These are phyloP conservation scores for Setipinna tenuifilis DNA, from an alignment of 2,797 vertebrate genomes.

Conservation along the genomic window DNA sequence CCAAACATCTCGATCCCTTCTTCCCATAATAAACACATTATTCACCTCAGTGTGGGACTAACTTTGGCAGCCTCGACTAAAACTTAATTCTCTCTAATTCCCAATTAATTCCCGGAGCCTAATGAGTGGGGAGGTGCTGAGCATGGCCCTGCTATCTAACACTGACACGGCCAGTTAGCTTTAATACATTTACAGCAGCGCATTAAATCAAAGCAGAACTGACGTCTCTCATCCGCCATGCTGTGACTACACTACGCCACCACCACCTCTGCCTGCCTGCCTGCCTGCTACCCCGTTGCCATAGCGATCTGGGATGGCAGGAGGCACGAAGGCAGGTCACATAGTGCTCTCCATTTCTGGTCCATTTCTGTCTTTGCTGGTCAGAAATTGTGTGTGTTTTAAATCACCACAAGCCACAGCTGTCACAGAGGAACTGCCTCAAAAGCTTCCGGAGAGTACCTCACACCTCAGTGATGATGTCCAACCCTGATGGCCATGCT, in stretches of 20 bases:
- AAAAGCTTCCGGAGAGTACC: neutral
- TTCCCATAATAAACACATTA: neutral
- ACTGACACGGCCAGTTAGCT: slow-evolving; percentile 4
- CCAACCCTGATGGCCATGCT: neutral
- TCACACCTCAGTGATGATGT: neutral
- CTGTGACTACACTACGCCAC: neutral
- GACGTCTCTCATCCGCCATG: neutral
- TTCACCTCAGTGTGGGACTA: slow-evolving; percentile 28
- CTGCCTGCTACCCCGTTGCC: neutral
- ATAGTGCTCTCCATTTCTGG: neutral
- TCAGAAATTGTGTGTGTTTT: neutral
- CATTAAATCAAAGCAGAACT: neutral
- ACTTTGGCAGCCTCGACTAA: slow-evolving; percentile 34
- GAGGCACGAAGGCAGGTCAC: neutral
- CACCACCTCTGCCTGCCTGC: no score
- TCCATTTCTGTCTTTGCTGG: neutral
- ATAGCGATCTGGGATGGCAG: neutral
- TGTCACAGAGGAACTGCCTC: neutral
- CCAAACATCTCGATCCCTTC: neutral
- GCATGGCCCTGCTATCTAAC: neutral
- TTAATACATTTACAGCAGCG: neutral
- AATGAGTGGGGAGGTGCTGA: neutral
- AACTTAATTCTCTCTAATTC: neutral
- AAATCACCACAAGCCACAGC: neutral
- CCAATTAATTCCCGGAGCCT: neutral